Conservation (phyloP, 2,888 invertebrate genomes). For the Stramonita haemastoma region DNA sequence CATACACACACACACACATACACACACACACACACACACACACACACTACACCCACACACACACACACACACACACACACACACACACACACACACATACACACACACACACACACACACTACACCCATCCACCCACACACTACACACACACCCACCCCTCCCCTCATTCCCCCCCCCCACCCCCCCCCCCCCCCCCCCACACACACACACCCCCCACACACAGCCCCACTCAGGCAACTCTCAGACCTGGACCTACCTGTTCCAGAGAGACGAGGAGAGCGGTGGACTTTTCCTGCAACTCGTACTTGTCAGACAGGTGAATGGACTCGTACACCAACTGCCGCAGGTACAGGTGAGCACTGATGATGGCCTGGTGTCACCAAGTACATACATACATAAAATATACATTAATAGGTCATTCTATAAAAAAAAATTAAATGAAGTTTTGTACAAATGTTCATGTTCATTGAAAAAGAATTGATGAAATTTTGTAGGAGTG, state of each 20-base stretch:
- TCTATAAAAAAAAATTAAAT: no score
- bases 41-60: neutral
- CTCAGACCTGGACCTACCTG: slow-evolving; percentile 51
- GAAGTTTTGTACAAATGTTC: no score
- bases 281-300: slow-evolving; percentile 55
- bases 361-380: slow-evolving; percentile 65
- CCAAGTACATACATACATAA: neutral
- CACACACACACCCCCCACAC: neutral
- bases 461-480: no score
- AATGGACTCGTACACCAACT: slow-evolving; percentile 67
- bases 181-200: no score
- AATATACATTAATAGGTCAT: no score
- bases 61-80: neutral
- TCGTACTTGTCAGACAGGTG: slow-evolving; percentile 61
- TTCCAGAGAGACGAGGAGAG: slow-evolving; percentile 57
- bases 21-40: neutral
- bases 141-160: neutral
- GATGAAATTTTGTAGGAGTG: no score
- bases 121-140: neutral
- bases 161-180: no score
- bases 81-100: slow-evolving; percentile 17
- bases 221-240: neutral
- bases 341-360: slow-evolving; percentile 66
- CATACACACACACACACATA: neutral
- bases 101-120: neutral